Percentiles rank a stretch among this genome's conserved stretches.
phyloP scores from a whole-genome alignment of 2,113 vertebrate species.

The Neomonachus schauinslandi region DNA sequence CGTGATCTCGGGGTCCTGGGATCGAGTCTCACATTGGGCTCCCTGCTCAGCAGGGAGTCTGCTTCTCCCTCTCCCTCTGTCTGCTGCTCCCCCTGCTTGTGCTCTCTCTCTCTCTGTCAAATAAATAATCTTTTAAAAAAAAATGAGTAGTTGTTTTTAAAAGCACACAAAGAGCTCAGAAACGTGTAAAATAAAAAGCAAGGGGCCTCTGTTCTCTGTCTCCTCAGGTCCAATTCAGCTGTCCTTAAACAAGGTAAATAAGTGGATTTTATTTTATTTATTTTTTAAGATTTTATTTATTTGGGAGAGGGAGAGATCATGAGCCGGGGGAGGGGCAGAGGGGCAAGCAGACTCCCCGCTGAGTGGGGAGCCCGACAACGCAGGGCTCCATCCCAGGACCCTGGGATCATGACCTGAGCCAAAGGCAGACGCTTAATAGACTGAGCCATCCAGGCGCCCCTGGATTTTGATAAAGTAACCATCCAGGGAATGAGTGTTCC shows the following conservation, averaged over 20 bases:
- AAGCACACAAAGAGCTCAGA: background rate
- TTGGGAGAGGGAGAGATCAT: background rate
- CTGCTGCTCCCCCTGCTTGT: background rate
- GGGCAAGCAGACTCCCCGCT: no score
- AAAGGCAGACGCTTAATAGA: no score
- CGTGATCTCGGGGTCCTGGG: background rate
- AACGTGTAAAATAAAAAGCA: background rate
- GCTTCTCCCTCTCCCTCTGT: background rate
- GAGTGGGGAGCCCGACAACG: background rate
- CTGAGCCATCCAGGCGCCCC: no score
- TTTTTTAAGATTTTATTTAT: background rate
- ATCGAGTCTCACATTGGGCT: background rate
- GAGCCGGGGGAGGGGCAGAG: background rate
- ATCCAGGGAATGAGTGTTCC: background rate
- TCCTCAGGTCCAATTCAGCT: background rate
- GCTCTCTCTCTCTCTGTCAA: background rate
- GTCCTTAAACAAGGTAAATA: no score
- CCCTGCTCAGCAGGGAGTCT: background rate
- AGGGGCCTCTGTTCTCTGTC: background rate
- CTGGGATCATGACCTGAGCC: background rate
- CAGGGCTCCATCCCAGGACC: background rate
- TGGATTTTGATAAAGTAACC: background rate
- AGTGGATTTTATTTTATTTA: background rate
- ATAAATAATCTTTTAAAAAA: background rate
- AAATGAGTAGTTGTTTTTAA: background rate